A percentile compares a stretch with the other conserved stretches of the same genome.
Conservation (phyloP, 2,113 vertebrate genomes). For the Lampris incognitus region DNA sequence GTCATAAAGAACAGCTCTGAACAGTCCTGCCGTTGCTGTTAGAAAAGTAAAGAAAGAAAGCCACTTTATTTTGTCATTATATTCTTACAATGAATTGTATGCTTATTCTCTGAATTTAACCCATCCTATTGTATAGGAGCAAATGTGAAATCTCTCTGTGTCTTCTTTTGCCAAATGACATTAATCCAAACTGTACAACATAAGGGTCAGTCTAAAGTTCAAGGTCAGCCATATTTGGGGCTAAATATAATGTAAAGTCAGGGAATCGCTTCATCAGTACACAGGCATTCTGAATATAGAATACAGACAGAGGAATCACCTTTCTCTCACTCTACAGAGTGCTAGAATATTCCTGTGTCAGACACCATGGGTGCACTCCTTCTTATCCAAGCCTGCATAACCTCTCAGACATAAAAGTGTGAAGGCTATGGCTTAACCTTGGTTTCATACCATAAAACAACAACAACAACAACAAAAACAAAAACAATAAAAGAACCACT, state of each 20-base stretch:
- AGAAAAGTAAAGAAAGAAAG: too few relatives aligned
- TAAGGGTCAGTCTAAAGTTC: too few relatives aligned
- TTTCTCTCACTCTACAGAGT: not conserved
- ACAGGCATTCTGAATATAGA: not conserved
- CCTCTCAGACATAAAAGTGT: constrained; percentile 14
- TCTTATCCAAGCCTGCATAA: constrained; percentile 43
- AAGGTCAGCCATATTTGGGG: too few relatives aligned
- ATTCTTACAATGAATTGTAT: too few relatives aligned
- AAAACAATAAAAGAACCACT: not conserved
- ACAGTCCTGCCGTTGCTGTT: too few relatives aligned
- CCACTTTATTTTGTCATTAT: too few relatives aligned
- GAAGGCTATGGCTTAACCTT: constrained; percentile 53
- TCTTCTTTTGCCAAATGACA: too few relatives aligned
- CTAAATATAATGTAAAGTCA: not conserved
- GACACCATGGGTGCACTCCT: constrained; percentile 4
- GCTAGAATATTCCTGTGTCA: constrained; percentile 7
- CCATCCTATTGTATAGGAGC: too few relatives aligned
- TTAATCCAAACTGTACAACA: too few relatives aligned
- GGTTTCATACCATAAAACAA: constrained; percentile 25
- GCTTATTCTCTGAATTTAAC: too few relatives aligned
- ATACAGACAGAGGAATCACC: constrained; percentile 23
- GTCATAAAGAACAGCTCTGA: too few relatives aligned
- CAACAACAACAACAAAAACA: constrained; percentile 24
- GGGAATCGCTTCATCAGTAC: constrained; percentile 32
- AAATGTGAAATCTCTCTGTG: too few relatives aligned